These are phyloP conservation scores for Girardinichthys multiradiatus DNA, from an alignment of 2,113 vertebrate genomes.

Conservation along the genomic window DNA sequence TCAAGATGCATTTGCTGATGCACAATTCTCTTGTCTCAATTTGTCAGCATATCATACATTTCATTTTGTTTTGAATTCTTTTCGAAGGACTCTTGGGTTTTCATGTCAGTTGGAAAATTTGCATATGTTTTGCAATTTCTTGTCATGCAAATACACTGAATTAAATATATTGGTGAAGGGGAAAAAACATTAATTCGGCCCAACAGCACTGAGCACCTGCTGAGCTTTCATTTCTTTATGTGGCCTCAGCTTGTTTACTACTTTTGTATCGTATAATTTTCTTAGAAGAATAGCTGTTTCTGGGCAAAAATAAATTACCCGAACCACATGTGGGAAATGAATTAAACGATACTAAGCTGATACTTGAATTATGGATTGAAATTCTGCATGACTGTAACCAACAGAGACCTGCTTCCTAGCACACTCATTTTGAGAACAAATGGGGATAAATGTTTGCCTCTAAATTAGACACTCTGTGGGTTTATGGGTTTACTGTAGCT, in stretches of 20 bases:
- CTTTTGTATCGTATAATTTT: conserved; percentile 24
- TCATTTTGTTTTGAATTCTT: conserved; percentile 39
- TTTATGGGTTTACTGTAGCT: conserved; percentile 63
- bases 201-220: conserved; percentile 33
- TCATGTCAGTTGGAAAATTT: conserved; percentile 37
- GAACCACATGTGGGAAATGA: conserved; percentile 3
- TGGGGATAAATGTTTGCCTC: conserved; percentile 41
- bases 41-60: conserved; percentile 33
- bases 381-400: conserved; percentile 38
- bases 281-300: conserved; percentile 19
- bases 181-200: conserved; percentile 24
- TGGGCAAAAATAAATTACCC: conserved; percentile 17
- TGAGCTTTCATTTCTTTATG: conserved; percentile 32
- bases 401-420: conserved; percentile 32
- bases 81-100: conserved; percentile 39
- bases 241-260: conserved; percentile 38
- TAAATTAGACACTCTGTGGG: conserved; percentile 64
- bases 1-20: conserved; percentile 14
- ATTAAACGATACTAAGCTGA: not conserved
- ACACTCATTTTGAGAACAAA: conserved; percentile 14
- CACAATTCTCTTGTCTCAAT: conserved; percentile 35
- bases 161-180: conserved; percentile 26
- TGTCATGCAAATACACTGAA: conserved; percentile 36
- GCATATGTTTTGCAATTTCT: conserved; percentile 35
- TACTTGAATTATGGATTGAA: not conserved